These are phyloP conservation scores for Rhynchonycteris naso DNA, from an alignment of 2,797 vertebrate species.

Conservation along the genomic window DNA sequence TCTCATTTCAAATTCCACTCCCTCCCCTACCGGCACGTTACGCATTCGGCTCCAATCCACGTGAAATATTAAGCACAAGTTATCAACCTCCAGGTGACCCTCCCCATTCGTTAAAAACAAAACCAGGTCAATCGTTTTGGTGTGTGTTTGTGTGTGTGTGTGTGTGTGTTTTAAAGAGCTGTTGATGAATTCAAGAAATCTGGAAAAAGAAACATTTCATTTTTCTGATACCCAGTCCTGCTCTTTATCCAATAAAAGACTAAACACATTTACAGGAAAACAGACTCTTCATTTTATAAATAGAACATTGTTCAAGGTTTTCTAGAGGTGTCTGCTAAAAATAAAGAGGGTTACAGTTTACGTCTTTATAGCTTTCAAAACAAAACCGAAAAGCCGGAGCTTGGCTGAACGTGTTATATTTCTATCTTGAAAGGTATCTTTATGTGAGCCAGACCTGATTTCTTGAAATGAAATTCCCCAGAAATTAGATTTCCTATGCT, in stretches of 20 bases:
- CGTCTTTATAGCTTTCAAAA: constrained; percentile 70
- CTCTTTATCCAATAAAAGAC: constrained; percentile 43
- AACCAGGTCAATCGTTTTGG: constrained; percentile 25
- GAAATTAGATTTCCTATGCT: constrained; percentile 62
- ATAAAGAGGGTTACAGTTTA: constrained; percentile 72
- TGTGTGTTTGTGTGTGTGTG: constrained; percentile 9
- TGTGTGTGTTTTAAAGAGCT: constrained; percentile 13
- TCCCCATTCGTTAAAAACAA: constrained; percentile 36
- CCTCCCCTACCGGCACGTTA: neutral
- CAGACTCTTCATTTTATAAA: constrained; percentile 75
- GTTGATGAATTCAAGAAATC: constrained; percentile 54
- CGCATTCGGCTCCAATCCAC: neutral
- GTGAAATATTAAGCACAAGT: constrained; percentile 17
- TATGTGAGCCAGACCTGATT: constrained; percentile 56
- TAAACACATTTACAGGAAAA: constrained; percentile 67
- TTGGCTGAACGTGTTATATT: constrained; percentile 51
- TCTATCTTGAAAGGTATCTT: constrained; percentile 68
- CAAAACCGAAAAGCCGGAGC: constrained; percentile 37
- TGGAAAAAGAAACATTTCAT: constrained; percentile 57
- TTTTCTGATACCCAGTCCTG: constrained; percentile 46
- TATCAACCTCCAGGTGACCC: constrained; percentile 45
- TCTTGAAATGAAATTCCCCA: constrained; percentile 56
- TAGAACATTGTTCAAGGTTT: constrained; percentile 74
- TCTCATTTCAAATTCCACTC: constrained; percentile 8
- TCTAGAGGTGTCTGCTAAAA: constrained; percentile 76